phyloP scores from a whole-genome alignment of 37 sponge, comb jelly and placozoan genomes.

The Halichondria panicea region DNA sequence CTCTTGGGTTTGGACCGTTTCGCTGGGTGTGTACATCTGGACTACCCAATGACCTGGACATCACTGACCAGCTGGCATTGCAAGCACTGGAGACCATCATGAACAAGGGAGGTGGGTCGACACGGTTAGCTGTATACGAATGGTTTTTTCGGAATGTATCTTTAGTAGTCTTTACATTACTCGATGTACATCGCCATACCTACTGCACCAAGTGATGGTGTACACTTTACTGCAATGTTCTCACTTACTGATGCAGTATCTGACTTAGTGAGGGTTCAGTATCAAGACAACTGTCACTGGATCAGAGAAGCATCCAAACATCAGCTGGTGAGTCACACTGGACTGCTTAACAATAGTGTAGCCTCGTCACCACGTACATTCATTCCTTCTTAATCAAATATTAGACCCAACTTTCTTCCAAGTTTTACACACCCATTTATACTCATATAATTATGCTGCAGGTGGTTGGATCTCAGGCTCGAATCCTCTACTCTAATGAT shows the following conservation, averaged over 20 bases:
- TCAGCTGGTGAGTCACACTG: constrained; percentile 62
- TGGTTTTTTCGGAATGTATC: no score
- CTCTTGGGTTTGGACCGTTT: constrained; percentile 98
- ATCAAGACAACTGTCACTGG: constrained; percentile 88
- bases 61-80: constrained; percentile 84
- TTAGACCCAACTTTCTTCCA: no score
- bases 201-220: no score
- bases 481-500: constrained; percentile 91
- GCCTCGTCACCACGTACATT: no score
- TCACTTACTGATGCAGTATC: constrained; percentile 33
- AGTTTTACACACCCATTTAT: not conserved
- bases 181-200: no score
- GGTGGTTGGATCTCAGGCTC: constrained; percentile 97
- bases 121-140: no score
- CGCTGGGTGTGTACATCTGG: constrained; percentile 98
- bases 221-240: not conserved
- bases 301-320: constrained; percentile 88
- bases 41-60: constrained; percentile 60
- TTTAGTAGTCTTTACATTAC: no score
- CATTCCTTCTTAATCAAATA: no score
- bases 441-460: not conserved
- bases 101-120: constrained; percentile 55
- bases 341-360: not conserved
- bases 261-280: constrained; percentile 70
- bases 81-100: constrained; percentile 53